Evolutionary conservation across 2,888 invertebrate genomes (phyloP).

Genomic region (Linnaemya vulpina): DNA sequence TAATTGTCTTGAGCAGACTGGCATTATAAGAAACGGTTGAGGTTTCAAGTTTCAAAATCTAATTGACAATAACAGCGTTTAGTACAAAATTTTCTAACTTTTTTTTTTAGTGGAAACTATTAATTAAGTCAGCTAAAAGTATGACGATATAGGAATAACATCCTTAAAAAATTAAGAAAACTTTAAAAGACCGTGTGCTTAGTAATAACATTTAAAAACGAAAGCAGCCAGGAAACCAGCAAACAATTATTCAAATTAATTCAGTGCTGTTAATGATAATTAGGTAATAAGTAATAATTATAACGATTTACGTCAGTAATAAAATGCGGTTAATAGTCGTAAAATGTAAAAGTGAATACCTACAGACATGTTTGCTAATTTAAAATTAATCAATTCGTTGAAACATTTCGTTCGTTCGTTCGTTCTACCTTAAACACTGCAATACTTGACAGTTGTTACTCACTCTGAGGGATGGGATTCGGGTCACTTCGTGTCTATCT

Average conservation of each 20-base stretch:
- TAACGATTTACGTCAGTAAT: neutral
- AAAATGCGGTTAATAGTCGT: neutral
- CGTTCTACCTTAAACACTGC: neutral
- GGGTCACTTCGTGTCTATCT: too few species aligned
- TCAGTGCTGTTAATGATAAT: neutral
- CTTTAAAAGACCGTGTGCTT: neutral
- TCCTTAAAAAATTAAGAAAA: neutral
- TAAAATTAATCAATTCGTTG: slow-evolving; percentile 40
- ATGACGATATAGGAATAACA: neutral
- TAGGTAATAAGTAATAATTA: neutral
- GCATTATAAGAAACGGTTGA: neutral
- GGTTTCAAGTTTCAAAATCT: neutral
- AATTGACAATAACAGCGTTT: neutral
- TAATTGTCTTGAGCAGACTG: neutral
- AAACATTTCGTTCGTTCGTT: slow-evolving; percentile 15
- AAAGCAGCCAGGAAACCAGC: neutral
- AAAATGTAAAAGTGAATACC: neutral
- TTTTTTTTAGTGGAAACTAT: neutral
- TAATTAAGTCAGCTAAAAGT: neutral
- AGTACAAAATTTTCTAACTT: too few species aligned
- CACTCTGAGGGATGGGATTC: neutral
- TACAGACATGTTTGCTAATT: neutral
- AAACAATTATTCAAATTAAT: neutral
- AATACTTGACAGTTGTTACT: slow-evolving; percentile 25
- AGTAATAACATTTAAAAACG: neutral